Conservation (phyloP, 1,140 invertebrate genomes). For the Pseudomyrmex cubaensis region DNA sequence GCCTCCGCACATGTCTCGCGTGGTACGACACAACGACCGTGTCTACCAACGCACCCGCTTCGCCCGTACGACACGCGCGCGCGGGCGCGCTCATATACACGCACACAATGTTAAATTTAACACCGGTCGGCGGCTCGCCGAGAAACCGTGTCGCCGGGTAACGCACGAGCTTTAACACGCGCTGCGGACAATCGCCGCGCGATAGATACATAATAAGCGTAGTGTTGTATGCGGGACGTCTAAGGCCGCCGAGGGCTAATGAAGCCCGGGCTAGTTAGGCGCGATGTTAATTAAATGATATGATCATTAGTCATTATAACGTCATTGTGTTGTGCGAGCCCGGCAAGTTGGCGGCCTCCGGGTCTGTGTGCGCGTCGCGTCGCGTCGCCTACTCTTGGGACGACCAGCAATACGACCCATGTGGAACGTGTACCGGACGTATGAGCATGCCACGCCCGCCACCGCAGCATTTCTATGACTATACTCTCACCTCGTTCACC, state of each 20-base stretch:
- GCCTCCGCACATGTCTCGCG: constrained; percentile 55
- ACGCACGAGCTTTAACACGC: constrained; percentile 81
- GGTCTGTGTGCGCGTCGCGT: constrained; percentile 49
- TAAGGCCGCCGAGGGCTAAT: constrained; percentile 81
- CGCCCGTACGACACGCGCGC: constrained; percentile 47
- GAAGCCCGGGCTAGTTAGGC: constrained; percentile 82
- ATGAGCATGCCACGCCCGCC: constrained; percentile 74
- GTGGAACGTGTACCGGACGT: constrained; percentile 75
- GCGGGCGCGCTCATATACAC: constrained; percentile 4
- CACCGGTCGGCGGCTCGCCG: constrained; percentile 77
- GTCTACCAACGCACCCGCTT: constrained; percentile 52
- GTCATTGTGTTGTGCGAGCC: constrained; percentile 78
- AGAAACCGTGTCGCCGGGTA: constrained; percentile 81
- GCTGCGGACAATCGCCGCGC: constrained; percentile 80
- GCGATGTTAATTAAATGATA: constrained; percentile 86
- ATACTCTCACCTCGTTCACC: constrained; percentile 46
- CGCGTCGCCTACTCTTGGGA: constrained; percentile 69
- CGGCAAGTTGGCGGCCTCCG: constrained; percentile 64
- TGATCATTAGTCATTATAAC: constrained; percentile 85
- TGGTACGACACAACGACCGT: constrained; percentile 55
- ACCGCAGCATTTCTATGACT: constrained; percentile 78
- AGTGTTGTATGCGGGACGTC: constrained; percentile 72
- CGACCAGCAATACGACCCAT: constrained; percentile 60
- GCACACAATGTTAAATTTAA: constrained; percentile 82
- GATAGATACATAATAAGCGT: constrained; percentile 82